Percentiles rank a stretch among this genome's conserved stretches.
These are phyloP conservation scores for Tortricodes alternella DNA, from an alignment of 2,888 invertebrate species.

Conservation along the genomic window DNA sequence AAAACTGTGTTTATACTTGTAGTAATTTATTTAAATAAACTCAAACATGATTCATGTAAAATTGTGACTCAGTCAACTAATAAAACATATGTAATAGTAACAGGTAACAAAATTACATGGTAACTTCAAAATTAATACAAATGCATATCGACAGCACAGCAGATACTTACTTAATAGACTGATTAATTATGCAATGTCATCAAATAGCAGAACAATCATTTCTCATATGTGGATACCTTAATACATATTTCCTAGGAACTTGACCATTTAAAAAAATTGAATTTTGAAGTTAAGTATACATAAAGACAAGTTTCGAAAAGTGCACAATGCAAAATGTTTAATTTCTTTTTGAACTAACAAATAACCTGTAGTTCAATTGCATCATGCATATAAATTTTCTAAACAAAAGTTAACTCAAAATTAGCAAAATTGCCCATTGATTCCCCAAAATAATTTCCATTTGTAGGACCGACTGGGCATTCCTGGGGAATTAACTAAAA, in stretches of 20 bases:
- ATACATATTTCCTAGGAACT: slow-evolving; percentile 28
- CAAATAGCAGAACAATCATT: slow-evolving; percentile 8
- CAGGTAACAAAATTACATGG: slow-evolving; percentile 50
- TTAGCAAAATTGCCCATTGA: no score
- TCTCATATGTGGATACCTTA: not conserved
- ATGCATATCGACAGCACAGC: slow-evolving; percentile 33
- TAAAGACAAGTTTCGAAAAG: slow-evolving; percentile 2
- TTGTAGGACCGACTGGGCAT: no score
- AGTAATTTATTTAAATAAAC: slow-evolving; percentile 35
- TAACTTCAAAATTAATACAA: slow-evolving; percentile 49
- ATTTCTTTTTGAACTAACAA: slow-evolving; percentile 12
- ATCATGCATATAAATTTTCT: slow-evolving; percentile 14
- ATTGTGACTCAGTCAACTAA: slow-evolving; percentile 38
- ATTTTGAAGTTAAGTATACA: slow-evolving; percentile 10
- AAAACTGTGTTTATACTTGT: slow-evolving; percentile 17
- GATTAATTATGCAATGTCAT: slow-evolving; percentile 13
- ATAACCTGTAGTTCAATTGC: slow-evolving; percentile 4
- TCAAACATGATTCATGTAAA: slow-evolving; percentile 36
- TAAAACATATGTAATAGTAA: slow-evolving; percentile 39
- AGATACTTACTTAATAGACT: slow-evolving; percentile 12
- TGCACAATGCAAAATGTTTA: not conserved
- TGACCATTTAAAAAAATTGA: slow-evolving; percentile 28
- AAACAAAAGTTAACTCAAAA: no score
- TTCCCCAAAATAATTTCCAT: no score
- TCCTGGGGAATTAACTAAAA: no score